These are phyloP conservation scores for Pomacea canaliculata DNA, from an alignment of 2,888 invertebrate genomes.

Conservation along the genomic window DNA sequence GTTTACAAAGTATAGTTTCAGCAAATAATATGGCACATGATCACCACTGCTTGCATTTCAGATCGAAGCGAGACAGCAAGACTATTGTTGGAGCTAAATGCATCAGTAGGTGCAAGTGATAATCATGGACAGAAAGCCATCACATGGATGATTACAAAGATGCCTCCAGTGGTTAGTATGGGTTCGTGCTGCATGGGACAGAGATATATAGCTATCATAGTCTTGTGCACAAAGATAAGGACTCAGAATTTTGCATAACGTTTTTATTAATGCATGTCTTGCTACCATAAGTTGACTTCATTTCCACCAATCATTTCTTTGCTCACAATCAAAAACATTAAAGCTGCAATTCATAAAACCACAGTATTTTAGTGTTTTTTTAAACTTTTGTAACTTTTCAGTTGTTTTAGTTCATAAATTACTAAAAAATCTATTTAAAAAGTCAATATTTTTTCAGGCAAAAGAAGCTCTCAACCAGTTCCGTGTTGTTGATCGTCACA, in stretches of 20 bases:
- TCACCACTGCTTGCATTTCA: conserved; percentile 28
- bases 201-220: too few species aligned
- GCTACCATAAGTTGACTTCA: too few species aligned
- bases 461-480: conserved; percentile 63
- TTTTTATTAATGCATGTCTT: background rate
- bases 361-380: too few species aligned
- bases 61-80: conserved; percentile 68
- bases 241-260: background rate
- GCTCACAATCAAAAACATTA: too few species aligned
- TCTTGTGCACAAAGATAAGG: background rate
- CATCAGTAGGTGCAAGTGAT: conserved; percentile 60
- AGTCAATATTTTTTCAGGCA: conserved; percentile 49
- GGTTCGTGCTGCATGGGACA: background rate
- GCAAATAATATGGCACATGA: too few species aligned
- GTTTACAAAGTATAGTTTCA: too few species aligned
- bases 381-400: too few species aligned
- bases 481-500: conserved; percentile 63
- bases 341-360: too few species aligned
- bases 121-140: conserved; percentile 59
- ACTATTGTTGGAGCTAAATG: conserved; percentile 58
- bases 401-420: too few species aligned
- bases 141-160: conserved; percentile 68
- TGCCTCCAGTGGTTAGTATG: conserved; percentile 65
- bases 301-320: too few species aligned
- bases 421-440: too few species aligned